A percentile compares a stretch with the other conserved stretches of the same genome.
These are phyloP conservation scores for Taphrorychus bicolor DNA, from an alignment of 2,888 invertebrate species.

Conservation along the genomic window DNA sequence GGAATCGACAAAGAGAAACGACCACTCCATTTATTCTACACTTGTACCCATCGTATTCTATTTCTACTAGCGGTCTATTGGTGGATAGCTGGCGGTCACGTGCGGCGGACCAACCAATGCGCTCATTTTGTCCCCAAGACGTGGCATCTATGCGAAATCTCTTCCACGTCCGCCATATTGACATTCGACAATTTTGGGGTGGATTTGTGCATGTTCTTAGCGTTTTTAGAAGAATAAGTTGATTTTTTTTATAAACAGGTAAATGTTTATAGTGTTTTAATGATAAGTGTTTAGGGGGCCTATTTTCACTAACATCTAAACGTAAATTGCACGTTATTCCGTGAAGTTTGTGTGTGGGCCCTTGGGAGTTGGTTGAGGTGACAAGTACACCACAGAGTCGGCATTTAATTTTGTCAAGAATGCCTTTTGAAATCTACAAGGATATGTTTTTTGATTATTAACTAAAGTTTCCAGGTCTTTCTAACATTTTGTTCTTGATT, in stretches of 20 bases:
- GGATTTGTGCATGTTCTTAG: conserved; percentile 74
- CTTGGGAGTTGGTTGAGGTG: conserved; percentile 16
- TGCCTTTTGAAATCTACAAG: too few relatives aligned
- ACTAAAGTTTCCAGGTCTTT: too few relatives aligned
- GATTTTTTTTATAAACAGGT: conserved; percentile 65
- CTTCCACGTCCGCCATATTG: conserved; percentile 86
- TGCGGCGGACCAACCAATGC: conserved; percentile 50
- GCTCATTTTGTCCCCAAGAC: conserved; percentile 65
- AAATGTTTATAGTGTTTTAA: conserved; percentile 52
- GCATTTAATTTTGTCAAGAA: too few relatives aligned
- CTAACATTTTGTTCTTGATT: too few relatives aligned
- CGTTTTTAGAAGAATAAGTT: conserved; percentile 61
- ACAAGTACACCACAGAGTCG: conserved; percentile 10
- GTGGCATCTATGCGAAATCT: conserved; percentile 80
- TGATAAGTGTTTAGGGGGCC: not conserved
- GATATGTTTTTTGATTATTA: too few relatives aligned
- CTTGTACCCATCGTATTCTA: not conserved
- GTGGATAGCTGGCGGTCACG: conserved; percentile 49
- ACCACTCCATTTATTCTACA: not conserved
- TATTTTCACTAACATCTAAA: too few relatives aligned
- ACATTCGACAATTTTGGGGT: conserved; percentile 76
- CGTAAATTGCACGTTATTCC: not conserved
- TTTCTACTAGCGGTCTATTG: too few relatives aligned
- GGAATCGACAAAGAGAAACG: too few relatives aligned
- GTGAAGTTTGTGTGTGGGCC: not conserved